Evolutionary conservation across 2,888 invertebrate species (phyloP).

Genomic region (Nephrotoma guestfalica): DNA sequence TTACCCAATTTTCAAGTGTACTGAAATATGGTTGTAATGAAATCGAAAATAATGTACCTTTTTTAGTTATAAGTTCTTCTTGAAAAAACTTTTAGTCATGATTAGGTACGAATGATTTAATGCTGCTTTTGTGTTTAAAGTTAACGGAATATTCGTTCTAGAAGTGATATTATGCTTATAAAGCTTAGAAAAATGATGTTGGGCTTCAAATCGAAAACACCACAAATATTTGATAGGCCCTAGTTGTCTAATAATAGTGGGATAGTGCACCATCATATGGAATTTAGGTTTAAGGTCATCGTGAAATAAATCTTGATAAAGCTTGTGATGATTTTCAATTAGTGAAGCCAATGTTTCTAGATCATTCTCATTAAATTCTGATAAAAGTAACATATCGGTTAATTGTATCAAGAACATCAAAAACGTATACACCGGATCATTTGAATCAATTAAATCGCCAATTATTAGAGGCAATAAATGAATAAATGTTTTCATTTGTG

Average conservation of each 20-base stretch:
- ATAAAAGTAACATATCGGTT: conserved; percentile 8
- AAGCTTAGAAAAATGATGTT: background rate
- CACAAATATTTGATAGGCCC: too few species aligned
- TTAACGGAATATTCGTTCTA: background rate
- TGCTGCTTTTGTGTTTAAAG: background rate
- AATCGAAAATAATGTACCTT: too few species aligned
- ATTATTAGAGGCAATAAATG: conserved; percentile 9
- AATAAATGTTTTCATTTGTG: conserved; percentile 10
- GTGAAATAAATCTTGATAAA: background rate
- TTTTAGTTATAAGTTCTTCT: too few species aligned
- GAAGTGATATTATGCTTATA: background rate
- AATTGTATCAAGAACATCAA: too few species aligned
- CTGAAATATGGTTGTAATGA: too few species aligned
- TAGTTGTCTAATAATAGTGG: too few species aligned
- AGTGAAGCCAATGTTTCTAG: conserved; percentile 5
- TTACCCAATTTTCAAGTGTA: too few species aligned
- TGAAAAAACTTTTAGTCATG: background rate
- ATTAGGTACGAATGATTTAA: background rate
- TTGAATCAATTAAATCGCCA: conserved; percentile 9
- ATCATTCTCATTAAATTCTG: conserved; percentile 5
- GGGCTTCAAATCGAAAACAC: background rate
- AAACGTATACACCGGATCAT: conserved; percentile 1
- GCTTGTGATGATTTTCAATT: conserved; percentile 8
- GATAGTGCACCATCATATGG: too few species aligned
- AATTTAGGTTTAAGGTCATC: background rate